Base-by-base conservation (phyloP, 1,140 invertebrate species). In the Cecropterus lyciades region DNA sequence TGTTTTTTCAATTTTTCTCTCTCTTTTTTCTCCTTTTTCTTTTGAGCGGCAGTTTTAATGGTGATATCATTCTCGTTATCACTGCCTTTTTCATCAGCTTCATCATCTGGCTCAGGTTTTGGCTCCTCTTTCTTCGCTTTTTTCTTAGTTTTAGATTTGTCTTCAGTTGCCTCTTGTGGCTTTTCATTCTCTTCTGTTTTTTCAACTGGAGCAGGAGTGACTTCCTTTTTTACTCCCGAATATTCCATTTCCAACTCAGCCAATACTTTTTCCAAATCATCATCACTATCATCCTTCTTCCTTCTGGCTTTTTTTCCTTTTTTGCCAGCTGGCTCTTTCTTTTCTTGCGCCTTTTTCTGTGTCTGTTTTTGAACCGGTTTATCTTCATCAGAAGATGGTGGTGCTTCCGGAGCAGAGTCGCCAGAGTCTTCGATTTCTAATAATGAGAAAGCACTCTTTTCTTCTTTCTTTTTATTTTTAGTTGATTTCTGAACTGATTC, bases 1-100 rank as follows among this genome's bases (percentile, higher is more conserved):
- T 93, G 75, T 82, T 96, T 95, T 81, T 97, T 97, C 53, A 94
- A 93, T 73, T 96, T 97, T 78, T 97, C 95, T 33, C 96, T 93
- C 88, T 97, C 96, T 82, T 97, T 97, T 72, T 97, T 97, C 73
- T 97, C 96, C 80, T 97, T 97, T 73, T 97, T 97, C 84, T 97
- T 97, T 79, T 97, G 96, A 11, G 96, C 96, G 14, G 96, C 96
- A 16, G 96, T 95, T 91, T 97, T 97, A 15, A 97, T 94, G 9
- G 95, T 96, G 24, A 91, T 59, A 60, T 92, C 93, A 63, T 93
- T 94, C 33, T 94, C 94, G 67, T 92, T 93, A 48, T 94, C 94
- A 65, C 83, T 89, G 10, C 93, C 93, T 57, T 92, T 89, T 42
- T 86, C 85, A 49, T 92, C 83, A 63, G 69, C 80, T 17, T 81